Evolutionary conservation across 2,113 vertebrate genomes (phyloP).

Genomic region (Hippocampus zosterae): DNA sequence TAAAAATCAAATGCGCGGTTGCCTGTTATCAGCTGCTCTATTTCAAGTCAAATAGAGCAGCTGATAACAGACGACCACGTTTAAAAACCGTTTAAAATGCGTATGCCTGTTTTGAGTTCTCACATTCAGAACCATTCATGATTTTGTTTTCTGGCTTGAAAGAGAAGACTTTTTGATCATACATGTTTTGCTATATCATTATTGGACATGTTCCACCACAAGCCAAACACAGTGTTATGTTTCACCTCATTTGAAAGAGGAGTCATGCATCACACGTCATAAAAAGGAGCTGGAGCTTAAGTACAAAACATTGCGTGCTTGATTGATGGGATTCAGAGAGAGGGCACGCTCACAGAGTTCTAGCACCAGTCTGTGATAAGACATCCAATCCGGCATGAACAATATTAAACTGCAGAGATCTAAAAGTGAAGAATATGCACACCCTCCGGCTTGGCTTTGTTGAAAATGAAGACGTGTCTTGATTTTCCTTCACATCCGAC

Average conservation of each 20-base stretch:
- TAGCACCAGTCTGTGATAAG: no score
- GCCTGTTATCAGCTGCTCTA: no score
- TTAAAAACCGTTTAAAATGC: no score
- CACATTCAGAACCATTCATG: no score
- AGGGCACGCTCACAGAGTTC: not conserved
- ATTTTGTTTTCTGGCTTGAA: not conserved
- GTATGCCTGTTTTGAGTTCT: no score
- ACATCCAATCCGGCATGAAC: not conserved
- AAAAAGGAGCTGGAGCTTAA: not conserved
- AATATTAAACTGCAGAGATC: constrained; percentile 48
- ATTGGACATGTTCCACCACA: not conserved
- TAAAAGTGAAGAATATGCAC: constrained; percentile 57
- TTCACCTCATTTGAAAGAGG: not conserved
- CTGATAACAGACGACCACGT: no score
- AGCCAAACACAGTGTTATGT: not conserved
- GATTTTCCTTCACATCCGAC: constrained; percentile 23
- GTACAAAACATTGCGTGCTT: not conserved
- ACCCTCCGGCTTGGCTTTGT: constrained; percentile 42
- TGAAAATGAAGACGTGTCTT: constrained; percentile 21
- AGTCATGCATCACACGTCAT: not conserved
- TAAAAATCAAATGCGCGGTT: no score
- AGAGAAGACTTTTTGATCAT: not conserved
- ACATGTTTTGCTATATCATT: not conserved
- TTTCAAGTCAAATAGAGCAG: no score
- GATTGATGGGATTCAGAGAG: not conserved